phyloP scores from a whole-genome alignment of 2,797 vertebrate genomes.

The Spinibarbus caldwelli region DNA sequence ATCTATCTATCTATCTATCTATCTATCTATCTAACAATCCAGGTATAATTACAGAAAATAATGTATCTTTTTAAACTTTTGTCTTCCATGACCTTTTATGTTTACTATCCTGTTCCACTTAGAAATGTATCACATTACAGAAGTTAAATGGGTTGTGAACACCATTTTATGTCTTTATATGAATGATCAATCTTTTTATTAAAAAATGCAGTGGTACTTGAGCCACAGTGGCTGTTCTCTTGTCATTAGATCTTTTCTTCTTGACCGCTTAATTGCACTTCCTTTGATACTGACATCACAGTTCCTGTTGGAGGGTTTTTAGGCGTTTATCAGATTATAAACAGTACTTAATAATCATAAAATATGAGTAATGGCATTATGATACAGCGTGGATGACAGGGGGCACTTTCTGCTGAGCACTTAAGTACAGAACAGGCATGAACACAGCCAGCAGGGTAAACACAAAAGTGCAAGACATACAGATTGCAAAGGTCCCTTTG shows the following conservation, averaged over 20 bases:
- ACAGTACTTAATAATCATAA: constrained; percentile 3
- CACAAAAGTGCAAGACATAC: constrained; percentile 65
- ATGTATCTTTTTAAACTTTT: no score
- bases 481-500: constrained; percentile 72
- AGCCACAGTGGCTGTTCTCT: not conserved
- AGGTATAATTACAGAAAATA: no score
- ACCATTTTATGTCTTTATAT: not conserved
- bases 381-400: not conserved
- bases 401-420: not conserved
- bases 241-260: not conserved
- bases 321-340: not conserved
- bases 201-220: not conserved
- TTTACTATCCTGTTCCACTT: not conserved
- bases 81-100: no score
- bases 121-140: not conserved
- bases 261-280: not conserved
- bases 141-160: not conserved
- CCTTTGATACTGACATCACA: not conserved
- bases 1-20: no score
- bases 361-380: not conserved
- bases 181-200: not conserved
- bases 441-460: constrained; percentile 69
- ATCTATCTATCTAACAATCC: no score
- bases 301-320: not conserved
- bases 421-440: not conserved